phyloP scores from a whole-genome alignment of 2,888 invertebrate species.

The Diachrysia chrysitis region DNA sequence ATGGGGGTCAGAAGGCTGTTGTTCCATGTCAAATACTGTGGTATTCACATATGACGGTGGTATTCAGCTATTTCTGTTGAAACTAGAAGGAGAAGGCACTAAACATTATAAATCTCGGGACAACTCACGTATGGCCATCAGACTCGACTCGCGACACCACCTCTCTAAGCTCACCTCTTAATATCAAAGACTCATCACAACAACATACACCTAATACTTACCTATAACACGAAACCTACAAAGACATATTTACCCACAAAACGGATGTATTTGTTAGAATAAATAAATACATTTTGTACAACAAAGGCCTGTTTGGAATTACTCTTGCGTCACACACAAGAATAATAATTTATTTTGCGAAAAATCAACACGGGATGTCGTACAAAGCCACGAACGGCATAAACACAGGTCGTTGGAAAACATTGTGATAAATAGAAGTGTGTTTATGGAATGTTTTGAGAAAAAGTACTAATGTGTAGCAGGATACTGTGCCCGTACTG shows the following conservation, averaged over 20 bases:
- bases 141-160: too few species aligned
- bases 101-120: too few species aligned
- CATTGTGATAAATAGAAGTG: slow-evolving; percentile 32
- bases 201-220: slow-evolving; percentile 31
- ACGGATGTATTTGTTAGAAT: slow-evolving; percentile 20
- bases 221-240: slow-evolving; percentile 8
- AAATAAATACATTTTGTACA: slow-evolving; percentile 40
- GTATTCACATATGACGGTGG: too few species aligned
- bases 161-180: too few species aligned
- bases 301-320: slow-evolving; percentile 40
- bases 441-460: slow-evolving; percentile 19
- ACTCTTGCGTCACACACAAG: slow-evolving; percentile 37
- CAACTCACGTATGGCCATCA: too few species aligned
- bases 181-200: neutral
- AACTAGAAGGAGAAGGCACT: too few species aligned
- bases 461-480: too few species aligned
- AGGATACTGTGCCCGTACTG: neutral
- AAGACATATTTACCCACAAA: slow-evolving; percentile 18
- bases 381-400: slow-evolving; percentile 24
- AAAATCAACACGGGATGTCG: slow-evolving; percentile 41
- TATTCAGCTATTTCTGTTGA: too few species aligned
- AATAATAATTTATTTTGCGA: slow-evolving; percentile 47
- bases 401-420: slow-evolving; percentile 19
- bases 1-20: too few species aligned
- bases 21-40: too few species aligned